Conservation (phyloP, 2,113 vertebrate species). For the Zosterops pallidus region DNA sequence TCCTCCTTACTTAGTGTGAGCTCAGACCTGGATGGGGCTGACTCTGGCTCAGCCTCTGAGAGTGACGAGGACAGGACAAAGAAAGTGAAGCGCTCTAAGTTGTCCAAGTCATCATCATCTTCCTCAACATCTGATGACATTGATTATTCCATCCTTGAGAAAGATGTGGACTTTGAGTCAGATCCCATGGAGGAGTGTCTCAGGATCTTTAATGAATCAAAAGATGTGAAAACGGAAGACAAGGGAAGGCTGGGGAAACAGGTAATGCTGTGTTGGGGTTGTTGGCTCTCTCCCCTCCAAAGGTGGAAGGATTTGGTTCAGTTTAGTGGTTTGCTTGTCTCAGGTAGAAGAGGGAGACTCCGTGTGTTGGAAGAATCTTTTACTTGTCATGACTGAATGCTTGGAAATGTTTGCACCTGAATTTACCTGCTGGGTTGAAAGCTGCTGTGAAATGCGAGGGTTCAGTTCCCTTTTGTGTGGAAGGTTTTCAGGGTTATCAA, state of each 20-base stretch:
- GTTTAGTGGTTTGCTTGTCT: background rate
- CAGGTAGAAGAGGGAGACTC: background rate
- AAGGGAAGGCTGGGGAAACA: conserved; percentile 90
- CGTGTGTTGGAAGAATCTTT: background rate
- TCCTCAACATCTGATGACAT: conserved; percentile 61
- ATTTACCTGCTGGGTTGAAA: background rate
- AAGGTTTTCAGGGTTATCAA: background rate
- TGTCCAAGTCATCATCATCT: conserved; percentile 11
- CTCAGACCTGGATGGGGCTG: conserved; percentile 31
- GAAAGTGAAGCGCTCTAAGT: conserved; percentile 39
- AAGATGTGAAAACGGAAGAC: conserved; percentile 91
- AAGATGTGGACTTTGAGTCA: conserved; percentile 87
- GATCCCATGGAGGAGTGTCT: conserved; percentile 98
- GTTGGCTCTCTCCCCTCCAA: background rate
- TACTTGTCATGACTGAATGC: background rate
- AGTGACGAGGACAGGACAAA: conserved; percentile 45
- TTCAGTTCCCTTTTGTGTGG: background rate
- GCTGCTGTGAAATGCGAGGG: background rate
- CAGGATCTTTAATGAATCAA: conserved; percentile 94
- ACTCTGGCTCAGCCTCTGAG: background rate
- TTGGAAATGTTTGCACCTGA: background rate
- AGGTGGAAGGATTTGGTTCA: background rate
- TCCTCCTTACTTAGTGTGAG: conserved; percentile 56
- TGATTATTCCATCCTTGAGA: conserved; percentile 82
- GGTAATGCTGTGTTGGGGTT: conserved; percentile 69